Evolutionary conservation across 2,113 vertebrate genomes (phyloP).

Genomic region (Lepidothrix coronata): DNA sequence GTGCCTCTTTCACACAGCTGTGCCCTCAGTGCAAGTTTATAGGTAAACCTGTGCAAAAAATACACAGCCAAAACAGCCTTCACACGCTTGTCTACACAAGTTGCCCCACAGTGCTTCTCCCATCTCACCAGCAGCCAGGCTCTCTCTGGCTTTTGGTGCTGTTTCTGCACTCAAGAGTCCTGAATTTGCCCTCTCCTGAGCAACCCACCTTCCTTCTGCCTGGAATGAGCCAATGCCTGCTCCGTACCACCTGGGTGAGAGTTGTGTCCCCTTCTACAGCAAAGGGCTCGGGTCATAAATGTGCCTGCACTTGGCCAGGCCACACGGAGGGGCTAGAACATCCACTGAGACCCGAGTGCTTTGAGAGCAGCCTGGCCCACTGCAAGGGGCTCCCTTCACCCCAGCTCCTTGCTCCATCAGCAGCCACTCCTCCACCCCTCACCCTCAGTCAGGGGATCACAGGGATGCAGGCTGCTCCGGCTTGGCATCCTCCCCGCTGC

Average conservation of each 20-base stretch:
- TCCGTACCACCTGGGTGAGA: neutral
- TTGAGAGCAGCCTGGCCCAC: neutral
- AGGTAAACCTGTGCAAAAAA: neutral
- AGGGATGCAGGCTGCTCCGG: neutral
- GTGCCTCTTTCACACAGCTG: neutral
- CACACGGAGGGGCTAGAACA: neutral
- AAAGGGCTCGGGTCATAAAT: neutral
- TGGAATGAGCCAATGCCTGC: neutral
- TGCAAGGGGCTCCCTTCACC: too few species aligned
- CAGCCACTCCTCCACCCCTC: neutral
- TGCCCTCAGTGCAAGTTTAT: neutral
- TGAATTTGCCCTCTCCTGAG: neutral
- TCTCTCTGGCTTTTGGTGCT: neutral
- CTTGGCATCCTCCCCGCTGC: neutral
- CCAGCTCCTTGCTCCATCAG: neutral
- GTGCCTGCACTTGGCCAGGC: neutral
- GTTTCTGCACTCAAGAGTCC: neutral
- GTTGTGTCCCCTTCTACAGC: neutral
- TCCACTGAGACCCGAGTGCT: fast-evolving
- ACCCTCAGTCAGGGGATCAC: fast-evolving
- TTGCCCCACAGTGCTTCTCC: neutral
- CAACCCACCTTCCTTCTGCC: neutral
- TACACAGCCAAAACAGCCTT: neutral
- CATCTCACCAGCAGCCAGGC: neutral
- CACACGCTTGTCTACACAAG: neutral